Percentiles rank a stretch among this genome's conserved stretches.
phyloP scores from a whole-genome alignment of 2,797 vertebrate genomes.

The Nothura maculosa region DNA sequence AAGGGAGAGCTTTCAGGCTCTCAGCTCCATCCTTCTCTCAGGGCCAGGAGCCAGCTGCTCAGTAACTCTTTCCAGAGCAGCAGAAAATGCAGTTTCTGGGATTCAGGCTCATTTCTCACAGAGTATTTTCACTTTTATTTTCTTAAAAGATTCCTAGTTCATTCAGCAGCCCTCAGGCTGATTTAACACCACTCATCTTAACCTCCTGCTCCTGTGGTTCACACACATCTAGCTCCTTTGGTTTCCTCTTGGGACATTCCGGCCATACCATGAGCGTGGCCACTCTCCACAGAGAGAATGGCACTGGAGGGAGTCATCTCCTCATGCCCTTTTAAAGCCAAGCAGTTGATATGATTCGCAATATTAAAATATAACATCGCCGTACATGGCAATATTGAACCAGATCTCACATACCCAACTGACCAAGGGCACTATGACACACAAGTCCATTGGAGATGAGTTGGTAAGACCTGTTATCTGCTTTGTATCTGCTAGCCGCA shows the following conservation, averaged over 20 bases:
- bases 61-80: not conserved
- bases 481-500: accelerated
- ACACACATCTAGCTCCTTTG: not conserved
- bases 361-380: not conserved
- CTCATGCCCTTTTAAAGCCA: not conserved
- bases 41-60: not conserved
- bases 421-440: not conserved
- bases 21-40: not conserved
- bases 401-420: not conserved
- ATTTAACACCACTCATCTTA: not conserved
- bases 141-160: not conserved
- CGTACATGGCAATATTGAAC: not conserved
- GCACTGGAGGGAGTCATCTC: not conserved
- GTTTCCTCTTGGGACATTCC: constrained; percentile 59
- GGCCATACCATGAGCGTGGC: constrained; percentile 14
- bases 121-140: not conserved
- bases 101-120: not conserved
- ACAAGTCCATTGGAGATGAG: accelerated
- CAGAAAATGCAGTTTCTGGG: not conserved
- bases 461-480: not conserved
- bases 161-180: not conserved
- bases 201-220: not conserved
- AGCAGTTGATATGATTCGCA: not conserved
- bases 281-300: not conserved
- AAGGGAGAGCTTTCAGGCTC: not conserved